Conservation (phyloP, 2,797 vertebrate genomes). For the Acanthiza pusilla region DNA sequence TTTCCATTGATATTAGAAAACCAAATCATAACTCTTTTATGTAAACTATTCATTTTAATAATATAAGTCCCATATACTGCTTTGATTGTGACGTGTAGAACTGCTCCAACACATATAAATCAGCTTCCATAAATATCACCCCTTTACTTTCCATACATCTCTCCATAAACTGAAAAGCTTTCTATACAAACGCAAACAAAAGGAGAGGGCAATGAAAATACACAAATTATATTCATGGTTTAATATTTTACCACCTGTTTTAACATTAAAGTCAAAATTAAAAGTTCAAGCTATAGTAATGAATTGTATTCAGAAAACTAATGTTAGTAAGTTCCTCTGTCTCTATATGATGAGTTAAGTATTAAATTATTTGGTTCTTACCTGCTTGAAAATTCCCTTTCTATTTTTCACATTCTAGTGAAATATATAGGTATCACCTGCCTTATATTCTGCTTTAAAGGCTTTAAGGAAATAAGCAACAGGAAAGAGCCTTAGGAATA, state of each 20-base stretch:
- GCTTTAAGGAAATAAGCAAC: neutral
- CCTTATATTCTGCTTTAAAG: neutral
- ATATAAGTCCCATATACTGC: neutral
- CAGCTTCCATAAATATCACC: neutral
- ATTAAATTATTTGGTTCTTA: neutral
- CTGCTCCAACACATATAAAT: neutral
- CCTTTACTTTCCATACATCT: neutral
- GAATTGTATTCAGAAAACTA: neutral
- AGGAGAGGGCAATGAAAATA: neutral
- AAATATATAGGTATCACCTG: neutral
- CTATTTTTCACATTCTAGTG: neutral
- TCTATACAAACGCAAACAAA: neutral
- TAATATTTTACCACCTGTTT: neutral
- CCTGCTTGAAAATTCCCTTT: neutral
- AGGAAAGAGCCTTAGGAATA: neutral
- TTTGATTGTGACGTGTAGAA: neutral
- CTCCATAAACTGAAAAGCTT: neutral
- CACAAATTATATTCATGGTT: neutral
- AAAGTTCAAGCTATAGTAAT: neutral
- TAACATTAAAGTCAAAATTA: neutral
- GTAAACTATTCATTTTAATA: neutral
- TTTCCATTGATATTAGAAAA: neutral
- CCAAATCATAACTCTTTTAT: neutral
- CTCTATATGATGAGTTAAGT: neutral
- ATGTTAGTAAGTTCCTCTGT: neutral